phyloP scores from a whole-genome alignment of 2,888 invertebrate species.

The Diabrotica balteata region DNA sequence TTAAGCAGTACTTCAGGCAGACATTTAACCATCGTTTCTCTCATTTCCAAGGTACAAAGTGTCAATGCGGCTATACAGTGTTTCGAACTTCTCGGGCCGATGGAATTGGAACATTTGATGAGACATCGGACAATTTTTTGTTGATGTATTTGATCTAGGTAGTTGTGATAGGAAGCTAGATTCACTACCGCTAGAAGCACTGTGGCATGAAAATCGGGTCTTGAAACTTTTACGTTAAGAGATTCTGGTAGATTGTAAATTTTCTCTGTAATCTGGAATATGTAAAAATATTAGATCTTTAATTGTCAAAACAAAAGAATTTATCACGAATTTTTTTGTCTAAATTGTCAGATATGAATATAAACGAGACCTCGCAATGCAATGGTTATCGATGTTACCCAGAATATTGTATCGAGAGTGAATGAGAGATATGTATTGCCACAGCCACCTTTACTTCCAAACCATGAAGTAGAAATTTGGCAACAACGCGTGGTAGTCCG shows the following conservation, averaged over 20 bases:
- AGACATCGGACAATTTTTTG: constrained; percentile 74
- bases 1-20: constrained; percentile 85
- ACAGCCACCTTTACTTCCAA: no score
- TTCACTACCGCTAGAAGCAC: constrained; percentile 85
- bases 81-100: constrained; percentile 66
- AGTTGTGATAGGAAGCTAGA: constrained; percentile 85
- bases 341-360: no score
- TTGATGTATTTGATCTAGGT: constrained; percentile 75
- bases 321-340: no score
- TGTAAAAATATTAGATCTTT: not conserved
- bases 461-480: no score
- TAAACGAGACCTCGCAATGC: no score
- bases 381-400: no score
- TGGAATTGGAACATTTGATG: constrained; percentile 62
- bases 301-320: not conserved
- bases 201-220: constrained; percentile 81
- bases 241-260: constrained; percentile 70
- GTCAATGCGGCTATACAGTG: constrained; percentile 84
- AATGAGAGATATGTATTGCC: no score
- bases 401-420: no score
- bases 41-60: constrained; percentile 90
- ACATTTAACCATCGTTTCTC: constrained; percentile 89
- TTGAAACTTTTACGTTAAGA: constrained; percentile 69
- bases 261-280: constrained; percentile 70
- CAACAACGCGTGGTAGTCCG: no score